Evolutionary conservation across 2,113 vertebrate genomes (phyloP).

Genomic region (Eolophus roseicapilla): DNA sequence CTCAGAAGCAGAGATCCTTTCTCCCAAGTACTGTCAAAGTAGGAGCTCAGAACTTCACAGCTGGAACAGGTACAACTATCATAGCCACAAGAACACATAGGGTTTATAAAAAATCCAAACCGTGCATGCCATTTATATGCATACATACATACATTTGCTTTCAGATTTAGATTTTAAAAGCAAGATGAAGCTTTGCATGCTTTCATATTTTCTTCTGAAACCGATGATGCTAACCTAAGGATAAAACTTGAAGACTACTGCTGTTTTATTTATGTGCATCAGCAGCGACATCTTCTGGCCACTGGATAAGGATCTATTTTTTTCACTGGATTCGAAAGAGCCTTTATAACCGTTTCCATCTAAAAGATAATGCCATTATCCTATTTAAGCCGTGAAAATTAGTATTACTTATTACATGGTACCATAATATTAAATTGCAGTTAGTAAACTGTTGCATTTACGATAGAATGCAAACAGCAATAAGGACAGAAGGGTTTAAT

Average conservation of each 20-base stretch:
- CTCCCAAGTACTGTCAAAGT: background rate
- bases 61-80: background rate
- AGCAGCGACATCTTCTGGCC: constrained; percentile 31
- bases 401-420: background rate
- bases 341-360: background rate
- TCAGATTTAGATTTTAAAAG: background rate
- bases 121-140: background rate
- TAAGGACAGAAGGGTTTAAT: background rate
- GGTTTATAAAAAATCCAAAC: background rate
- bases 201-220: background rate
- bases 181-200: background rate
- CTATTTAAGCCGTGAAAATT: background rate
- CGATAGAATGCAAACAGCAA: background rate
- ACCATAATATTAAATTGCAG: background rate
- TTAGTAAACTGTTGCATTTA: background rate
- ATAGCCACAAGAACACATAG: background rate
- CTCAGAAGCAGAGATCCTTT: background rate
- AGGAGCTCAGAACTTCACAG: background rate
- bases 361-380: background rate
- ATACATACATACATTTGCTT: background rate
- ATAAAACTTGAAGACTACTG: background rate
- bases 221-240: background rate
- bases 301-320: background rate
- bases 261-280: background rate
- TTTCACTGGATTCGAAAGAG: background rate